Percentiles rank a stretch among this genome's conserved stretches.
These are phyloP conservation scores for Gasterosteus nipponicus DNA, from an alignment of 2,113 vertebrate genomes.

Conservation along the genomic window DNA sequence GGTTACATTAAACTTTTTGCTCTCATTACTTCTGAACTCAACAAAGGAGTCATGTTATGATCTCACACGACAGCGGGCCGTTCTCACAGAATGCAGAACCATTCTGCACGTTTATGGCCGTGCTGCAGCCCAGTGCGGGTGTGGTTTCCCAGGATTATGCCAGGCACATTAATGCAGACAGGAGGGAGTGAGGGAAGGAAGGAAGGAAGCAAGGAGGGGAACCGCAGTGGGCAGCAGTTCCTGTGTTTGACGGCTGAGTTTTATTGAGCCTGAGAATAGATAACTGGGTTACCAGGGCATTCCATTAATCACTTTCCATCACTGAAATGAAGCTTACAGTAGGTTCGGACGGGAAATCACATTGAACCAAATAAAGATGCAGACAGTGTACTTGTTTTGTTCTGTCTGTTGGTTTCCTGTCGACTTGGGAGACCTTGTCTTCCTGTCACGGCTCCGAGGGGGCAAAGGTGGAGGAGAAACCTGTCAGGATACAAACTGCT, in stretches of 20 bases:
- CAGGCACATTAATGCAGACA: slow-evolving; percentile 57
- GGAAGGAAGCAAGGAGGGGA: slow-evolving; percentile 68
- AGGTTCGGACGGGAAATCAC: slow-evolving; percentile 19
- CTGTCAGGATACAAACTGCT: slow-evolving; percentile 39
- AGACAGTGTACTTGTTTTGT: slow-evolving; percentile 25
- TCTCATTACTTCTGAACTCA: background rate
- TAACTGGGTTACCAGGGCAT: background rate
- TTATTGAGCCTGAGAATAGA: slow-evolving; percentile 31
- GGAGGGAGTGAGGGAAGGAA: slow-evolving; percentile 51
- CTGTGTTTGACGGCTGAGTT: slow-evolving; percentile 57
- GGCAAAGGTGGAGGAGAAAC: slow-evolving; percentile 48
- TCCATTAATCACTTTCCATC: background rate
- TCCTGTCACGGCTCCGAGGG: slow-evolving; percentile 47
- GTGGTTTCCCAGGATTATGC: slow-evolving; percentile 45
- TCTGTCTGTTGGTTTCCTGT: slow-evolving; percentile 53
- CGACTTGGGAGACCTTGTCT: slow-evolving; percentile 44
- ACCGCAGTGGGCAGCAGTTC: slow-evolving; percentile 65
- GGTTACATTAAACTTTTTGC: background rate
- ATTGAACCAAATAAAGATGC: slow-evolving; percentile 27
- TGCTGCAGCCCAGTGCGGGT: slow-evolving; percentile 19
- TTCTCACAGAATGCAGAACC: background rate
- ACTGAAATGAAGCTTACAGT: background rate
- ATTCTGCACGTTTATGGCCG: background rate
- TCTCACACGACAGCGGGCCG: background rate
- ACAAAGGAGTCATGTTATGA: background rate